A percentile compares a stretch with the other conserved stretches of the same genome.
These are phyloP conservation scores for Ruditapes philippinarum DNA, from an alignment of 1,140 invertebrate genomes.

Conservation along the genomic window DNA sequence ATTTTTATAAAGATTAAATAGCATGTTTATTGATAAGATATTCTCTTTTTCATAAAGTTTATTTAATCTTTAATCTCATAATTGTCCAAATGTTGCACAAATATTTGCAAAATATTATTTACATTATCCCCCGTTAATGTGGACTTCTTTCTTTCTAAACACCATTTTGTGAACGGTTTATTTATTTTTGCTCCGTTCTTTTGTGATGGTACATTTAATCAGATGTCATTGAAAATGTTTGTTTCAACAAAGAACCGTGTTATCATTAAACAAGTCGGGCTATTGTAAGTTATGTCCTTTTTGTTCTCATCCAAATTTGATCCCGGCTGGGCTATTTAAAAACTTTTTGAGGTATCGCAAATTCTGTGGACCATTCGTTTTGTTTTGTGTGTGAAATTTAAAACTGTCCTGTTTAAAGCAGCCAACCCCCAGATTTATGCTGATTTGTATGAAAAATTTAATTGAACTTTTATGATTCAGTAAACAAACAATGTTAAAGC, in stretches of 20 bases:
- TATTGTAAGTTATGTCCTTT: not conserved
- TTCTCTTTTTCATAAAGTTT: not conserved
- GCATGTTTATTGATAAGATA: not conserved
- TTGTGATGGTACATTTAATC: not conserved
- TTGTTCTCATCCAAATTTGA: slow-evolving; percentile 24
- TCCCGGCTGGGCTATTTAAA: not conserved
- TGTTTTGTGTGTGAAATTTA: too few relatives aligned
- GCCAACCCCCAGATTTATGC: too few relatives aligned
- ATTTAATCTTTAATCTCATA: not conserved
- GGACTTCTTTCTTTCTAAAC: not conserved
- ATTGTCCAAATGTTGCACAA: not conserved
- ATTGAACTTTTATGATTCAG: too few relatives aligned
- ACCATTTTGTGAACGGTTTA: not conserved
- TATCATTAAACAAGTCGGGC: not conserved
- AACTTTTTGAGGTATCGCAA: not conserved
- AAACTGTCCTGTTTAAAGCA: too few relatives aligned
- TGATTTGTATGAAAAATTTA: too few relatives aligned
- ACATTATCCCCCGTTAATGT: not conserved
- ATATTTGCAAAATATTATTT: not conserved
- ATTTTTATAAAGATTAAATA: too few relatives aligned
- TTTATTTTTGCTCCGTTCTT: not conserved
- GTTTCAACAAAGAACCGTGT: not conserved
- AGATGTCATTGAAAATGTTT: slow-evolving; percentile 4
- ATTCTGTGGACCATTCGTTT: not conserved
- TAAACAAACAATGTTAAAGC: too few relatives aligned